Evolutionary conservation across 2,888 invertebrate genomes (phyloP).

Genomic region (Drosophila infuscata): DNA sequence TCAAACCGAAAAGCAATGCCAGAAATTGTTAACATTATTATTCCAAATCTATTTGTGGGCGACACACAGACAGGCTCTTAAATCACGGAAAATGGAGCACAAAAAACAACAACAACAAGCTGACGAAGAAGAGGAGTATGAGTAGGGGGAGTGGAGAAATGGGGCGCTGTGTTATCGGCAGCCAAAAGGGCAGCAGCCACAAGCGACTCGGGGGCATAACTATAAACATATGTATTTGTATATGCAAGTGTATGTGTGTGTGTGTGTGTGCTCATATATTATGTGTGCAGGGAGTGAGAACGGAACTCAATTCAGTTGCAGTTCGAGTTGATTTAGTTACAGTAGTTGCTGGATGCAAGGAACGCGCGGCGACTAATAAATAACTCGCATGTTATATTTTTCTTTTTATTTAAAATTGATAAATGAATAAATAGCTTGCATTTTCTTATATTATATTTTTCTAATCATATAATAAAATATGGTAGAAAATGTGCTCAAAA

Average conservation of each 20-base stretch:
- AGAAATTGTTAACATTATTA: slow-evolving; percentile 26
- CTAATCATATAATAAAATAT: neutral
- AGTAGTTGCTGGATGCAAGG: neutral
- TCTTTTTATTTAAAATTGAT: neutral
- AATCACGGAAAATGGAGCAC: slow-evolving; percentile 48
- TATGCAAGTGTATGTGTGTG: neutral
- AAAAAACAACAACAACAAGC: slow-evolving; percentile 9
- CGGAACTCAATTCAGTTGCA: slow-evolving; percentile 35
- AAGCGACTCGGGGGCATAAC: slow-evolving; percentile 21
- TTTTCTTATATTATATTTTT: neutral
- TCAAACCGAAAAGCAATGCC: slow-evolving; percentile 45
- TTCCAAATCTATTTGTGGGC: slow-evolving; percentile 16
- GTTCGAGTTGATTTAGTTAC: slow-evolving; percentile 37
- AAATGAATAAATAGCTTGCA: neutral
- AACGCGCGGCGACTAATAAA: neutral
- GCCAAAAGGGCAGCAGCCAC: slow-evolving; percentile 55
- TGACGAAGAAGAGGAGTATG: neutral
- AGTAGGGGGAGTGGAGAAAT: neutral
- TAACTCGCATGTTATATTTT: neutral
- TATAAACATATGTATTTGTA: slow-evolving; percentile 35
- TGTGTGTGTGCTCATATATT: slow-evolving; percentile 16
- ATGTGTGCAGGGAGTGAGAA: slow-evolving; percentile 18
- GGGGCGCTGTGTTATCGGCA: slow-evolving; percentile 47
- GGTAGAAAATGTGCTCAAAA: neutral
- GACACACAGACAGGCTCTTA: slow-evolving; percentile 30